Percentiles rank a stretch among this genome's conserved stretches.
Conservation (phyloP, 1,140 invertebrate genomes). For the Tenebrio molitor region DNA sequence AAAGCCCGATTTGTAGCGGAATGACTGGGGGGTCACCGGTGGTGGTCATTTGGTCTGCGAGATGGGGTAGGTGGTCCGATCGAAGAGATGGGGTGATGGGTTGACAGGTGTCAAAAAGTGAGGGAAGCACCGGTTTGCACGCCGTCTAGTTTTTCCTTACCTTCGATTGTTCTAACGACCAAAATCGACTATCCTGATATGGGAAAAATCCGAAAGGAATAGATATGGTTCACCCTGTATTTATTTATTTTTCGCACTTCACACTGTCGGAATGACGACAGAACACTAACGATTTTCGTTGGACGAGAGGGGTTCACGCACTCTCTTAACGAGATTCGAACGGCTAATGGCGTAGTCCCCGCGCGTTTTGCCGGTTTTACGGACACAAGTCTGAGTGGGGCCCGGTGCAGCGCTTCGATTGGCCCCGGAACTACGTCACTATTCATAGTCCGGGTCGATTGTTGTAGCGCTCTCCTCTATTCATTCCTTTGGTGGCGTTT, state of each 20-base stretch:
- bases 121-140: too few species aligned
- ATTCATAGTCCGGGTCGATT: conserved; percentile 44
- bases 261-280: neutral
- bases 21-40: too few species aligned
- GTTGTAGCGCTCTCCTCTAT: conserved; percentile 37
- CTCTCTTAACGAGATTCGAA: conserved; percentile 16
- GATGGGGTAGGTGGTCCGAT: too few species aligned
- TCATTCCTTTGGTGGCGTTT: conserved; percentile 18
- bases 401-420: conserved; percentile 35
- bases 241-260: conserved; percentile 12
- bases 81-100: too few species aligned
- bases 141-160: too few species aligned
- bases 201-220: conserved; percentile 16
- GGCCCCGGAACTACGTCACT: conserved; percentile 48
- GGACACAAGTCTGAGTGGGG: conserved; percentile 42
- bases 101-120: too few species aligned
- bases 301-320: conserved; percentile 5
- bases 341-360: conserved; percentile 51
- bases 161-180: neutral
- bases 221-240: conserved; percentile 23
- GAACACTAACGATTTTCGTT: conserved; percentile 19
- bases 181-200: conserved; percentile 1
- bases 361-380: conserved; percentile 54
- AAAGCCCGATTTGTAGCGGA: too few species aligned
- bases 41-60: too few species aligned